Conservation (phyloP, 1,140 invertebrate genomes). For the Drosophila malerkotliana region DNA sequence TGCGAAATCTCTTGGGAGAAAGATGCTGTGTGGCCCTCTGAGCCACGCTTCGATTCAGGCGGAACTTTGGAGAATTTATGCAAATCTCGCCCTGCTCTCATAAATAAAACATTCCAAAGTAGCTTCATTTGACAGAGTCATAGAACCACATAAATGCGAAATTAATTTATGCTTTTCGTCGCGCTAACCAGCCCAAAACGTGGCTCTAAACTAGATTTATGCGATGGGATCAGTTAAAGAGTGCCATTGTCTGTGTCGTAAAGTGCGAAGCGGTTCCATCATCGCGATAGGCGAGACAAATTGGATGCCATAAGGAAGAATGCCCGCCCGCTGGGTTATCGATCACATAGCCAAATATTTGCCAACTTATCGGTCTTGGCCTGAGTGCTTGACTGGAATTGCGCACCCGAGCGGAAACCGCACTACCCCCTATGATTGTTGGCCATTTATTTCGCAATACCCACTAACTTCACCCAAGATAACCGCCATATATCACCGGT, state of each 20-base stretch:
- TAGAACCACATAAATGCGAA: conserved; percentile 27
- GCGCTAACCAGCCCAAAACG: conserved; percentile 33
- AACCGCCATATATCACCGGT: conserved; percentile 46
- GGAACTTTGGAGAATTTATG: conserved; percentile 44
- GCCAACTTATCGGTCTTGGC: conserved; percentile 26
- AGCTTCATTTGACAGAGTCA: conserved; percentile 10
- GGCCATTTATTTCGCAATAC: neutral
- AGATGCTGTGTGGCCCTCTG: conserved; percentile 1
- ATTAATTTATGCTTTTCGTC: conserved; percentile 51
- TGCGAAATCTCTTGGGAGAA: neutral
- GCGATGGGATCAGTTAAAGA: conserved; percentile 41
- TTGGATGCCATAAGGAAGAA: conserved; percentile 18
- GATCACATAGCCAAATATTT: conserved; percentile 33
- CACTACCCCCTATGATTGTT: neutral
- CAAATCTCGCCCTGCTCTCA: conserved; percentile 46
- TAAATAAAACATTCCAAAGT: conserved; percentile 64
- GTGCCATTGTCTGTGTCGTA: conserved; percentile 55
- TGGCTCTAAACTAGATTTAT: conserved; percentile 32
- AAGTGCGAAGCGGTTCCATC: conserved; percentile 43
- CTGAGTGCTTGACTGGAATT: conserved; percentile 9
- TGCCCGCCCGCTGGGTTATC: conserved; percentile 11
- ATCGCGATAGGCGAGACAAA: conserved; percentile 46
- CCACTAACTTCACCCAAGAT: neutral
- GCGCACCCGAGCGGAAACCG: conserved; percentile 28
- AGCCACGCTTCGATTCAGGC: conserved; percentile 4